phyloP scores from a whole-genome alignment of 2,113 vertebrate species.

The Dromaius novaehollandiae region DNA sequence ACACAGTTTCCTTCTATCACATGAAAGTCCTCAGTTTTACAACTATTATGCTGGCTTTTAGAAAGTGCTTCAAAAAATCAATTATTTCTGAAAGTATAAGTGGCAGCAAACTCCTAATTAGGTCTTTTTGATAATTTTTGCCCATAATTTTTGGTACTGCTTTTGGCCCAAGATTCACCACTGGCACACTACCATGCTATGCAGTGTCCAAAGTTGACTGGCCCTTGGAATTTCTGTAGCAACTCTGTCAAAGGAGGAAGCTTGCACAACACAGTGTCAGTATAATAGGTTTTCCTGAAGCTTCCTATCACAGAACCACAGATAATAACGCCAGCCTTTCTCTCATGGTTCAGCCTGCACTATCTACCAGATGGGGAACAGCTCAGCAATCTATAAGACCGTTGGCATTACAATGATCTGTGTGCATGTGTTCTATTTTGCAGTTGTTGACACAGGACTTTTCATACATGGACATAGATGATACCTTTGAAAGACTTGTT shows the following conservation, averaged over 20 bases:
- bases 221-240: neutral
- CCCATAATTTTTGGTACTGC: neutral
- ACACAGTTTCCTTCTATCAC: neutral
- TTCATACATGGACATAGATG: fast-evolving
- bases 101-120: neutral
- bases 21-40: neutral
- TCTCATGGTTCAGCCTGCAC: neutral
- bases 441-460: neutral
- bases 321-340: neutral
- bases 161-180: neutral
- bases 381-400: neutral
- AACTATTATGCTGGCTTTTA: neutral
- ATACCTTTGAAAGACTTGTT: neutral
- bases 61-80: neutral
- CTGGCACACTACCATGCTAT: neutral
- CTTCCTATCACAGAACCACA: neutral
- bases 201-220: neutral
- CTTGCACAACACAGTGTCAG: neutral
- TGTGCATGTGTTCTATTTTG: neutral
- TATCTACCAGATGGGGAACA: neutral
- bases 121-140: neutral
- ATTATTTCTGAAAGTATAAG: neutral
- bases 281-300: neutral
- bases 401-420: neutral
- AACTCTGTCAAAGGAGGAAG: neutral